A percentile compares a stretch with the other conserved stretches of the same genome.
These are phyloP conservation scores for Holacanthus passer DNA, from an alignment of 2,113 vertebrate species.

Conservation along the genomic window DNA sequence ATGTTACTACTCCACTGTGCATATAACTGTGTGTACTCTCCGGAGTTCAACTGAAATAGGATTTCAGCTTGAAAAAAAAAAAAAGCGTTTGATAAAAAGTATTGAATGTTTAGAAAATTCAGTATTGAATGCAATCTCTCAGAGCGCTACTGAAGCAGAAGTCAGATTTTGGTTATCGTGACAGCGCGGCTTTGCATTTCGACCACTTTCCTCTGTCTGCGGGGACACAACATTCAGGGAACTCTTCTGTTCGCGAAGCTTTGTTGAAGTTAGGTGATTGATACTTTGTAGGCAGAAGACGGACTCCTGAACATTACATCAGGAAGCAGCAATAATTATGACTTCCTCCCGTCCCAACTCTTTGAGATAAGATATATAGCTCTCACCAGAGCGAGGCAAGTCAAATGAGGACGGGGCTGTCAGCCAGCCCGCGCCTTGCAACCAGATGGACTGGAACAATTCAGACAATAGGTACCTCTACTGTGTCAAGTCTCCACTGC, in stretches of 20 bases:
- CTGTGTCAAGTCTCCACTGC: conserved; percentile 30
- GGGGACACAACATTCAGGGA: background rate
- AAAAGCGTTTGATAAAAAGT: conserved; percentile 12
- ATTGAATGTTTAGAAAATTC: conserved; percentile 17
- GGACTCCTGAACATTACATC: conserved; percentile 7
- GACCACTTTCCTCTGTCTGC: background rate
- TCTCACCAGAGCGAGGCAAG: conserved; percentile 20
- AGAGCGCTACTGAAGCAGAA: background rate
- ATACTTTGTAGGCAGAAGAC: conserved; percentile 11
- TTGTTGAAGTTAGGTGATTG: conserved; percentile 15
- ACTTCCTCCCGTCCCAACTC: conserved; percentile 1
- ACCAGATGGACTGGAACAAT: conserved; percentile 48
- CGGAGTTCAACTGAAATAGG: background rate
- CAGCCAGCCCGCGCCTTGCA: conserved; percentile 33
- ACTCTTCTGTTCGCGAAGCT: conserved; percentile 2
- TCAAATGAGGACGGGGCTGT: conserved; percentile 44
- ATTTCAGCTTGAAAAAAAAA: conserved; percentile 13
- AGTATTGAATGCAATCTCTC: conserved; percentile 15
- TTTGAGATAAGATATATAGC: conserved; percentile 40
- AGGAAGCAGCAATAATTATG: conserved; percentile 23
- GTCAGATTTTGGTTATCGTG: background rate
- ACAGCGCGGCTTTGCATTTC: background rate
- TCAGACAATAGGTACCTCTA: conserved; percentile 39
- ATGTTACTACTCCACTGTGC: background rate
- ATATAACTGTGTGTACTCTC: background rate